Evolutionary conservation across 2,113 vertebrate genomes (phyloP).

Genomic region (Rhea pennata): DNA sequence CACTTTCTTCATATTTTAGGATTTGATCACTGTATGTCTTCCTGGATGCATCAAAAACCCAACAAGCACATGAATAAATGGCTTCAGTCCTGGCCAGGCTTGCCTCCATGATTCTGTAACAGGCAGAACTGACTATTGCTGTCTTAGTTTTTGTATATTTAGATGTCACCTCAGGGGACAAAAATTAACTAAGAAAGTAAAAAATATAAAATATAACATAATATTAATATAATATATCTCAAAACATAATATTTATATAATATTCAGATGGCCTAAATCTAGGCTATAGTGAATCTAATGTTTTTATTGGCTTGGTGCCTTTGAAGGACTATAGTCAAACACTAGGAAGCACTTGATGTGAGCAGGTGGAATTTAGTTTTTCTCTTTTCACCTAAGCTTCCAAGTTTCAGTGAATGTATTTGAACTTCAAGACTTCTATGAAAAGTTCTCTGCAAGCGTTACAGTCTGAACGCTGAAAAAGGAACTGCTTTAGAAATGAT

Average conservation of each 20-base stretch:
- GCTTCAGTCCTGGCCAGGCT: background rate
- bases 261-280: background rate
- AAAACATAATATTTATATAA: too few species aligned
- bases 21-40: background rate
- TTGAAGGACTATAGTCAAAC: background rate
- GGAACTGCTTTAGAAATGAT: background rate
- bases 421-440: background rate
- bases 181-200: background rate
- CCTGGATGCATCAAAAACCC: background rate
- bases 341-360: background rate
- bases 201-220: background rate
- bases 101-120: background rate
- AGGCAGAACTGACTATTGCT: background rate
- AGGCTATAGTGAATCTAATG: background rate
- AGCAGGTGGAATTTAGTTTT: constrained; percentile 20
- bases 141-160: background rate
- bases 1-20: background rate
- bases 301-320: background rate
- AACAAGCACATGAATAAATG: background rate
- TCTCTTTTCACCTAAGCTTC: background rate
- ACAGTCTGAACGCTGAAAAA: background rate
- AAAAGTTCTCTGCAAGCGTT: background rate
- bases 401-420: background rate
- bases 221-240: too few species aligned
- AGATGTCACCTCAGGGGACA: background rate